A percentile compares a stretch with the other conserved stretches of the same genome.
These are phyloP conservation scores for Euwallacea similis DNA, from an alignment of 1,140 invertebrate genomes.

Conservation along the genomic window DNA sequence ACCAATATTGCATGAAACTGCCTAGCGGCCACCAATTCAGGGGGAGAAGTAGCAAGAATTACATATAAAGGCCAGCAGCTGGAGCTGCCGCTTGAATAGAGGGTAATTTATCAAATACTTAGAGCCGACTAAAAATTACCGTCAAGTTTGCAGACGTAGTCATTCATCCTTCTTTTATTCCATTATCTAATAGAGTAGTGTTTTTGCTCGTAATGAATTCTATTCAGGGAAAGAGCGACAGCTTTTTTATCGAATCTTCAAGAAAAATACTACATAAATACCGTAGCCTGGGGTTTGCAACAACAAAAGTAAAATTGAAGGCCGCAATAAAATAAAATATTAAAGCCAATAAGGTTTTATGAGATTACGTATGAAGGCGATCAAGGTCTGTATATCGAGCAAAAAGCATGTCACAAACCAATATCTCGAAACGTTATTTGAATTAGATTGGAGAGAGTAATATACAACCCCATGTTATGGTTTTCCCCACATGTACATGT, in stretches of 20 bases:
- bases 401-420: not conserved
- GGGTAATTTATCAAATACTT: constrained; percentile 20
- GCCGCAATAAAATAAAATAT: not conserved
- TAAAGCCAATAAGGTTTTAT: constrained; percentile 10
- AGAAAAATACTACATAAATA: not conserved
- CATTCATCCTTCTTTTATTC: constrained; percentile 13
- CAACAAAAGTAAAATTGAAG: not conserved
- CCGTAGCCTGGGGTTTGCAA: not conserved
- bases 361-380: not conserved
- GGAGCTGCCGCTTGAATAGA: constrained; percentile 1
- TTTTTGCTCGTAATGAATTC: constrained; percentile 11
- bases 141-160: constrained; percentile 14
- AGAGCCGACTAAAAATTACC: constrained; percentile 13
- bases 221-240: constrained; percentile 1
- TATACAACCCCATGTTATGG: too few relatives aligned
- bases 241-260: not conserved
- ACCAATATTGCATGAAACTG: too few relatives aligned
- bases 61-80: not conserved
- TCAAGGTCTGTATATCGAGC: not conserved
- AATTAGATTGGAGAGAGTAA: not conserved
- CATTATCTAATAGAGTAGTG: constrained; percentile 17
- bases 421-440: not conserved
- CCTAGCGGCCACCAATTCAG: not conserved
- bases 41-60: not conserved
- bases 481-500: not conserved